These are phyloP conservation scores for Tipula helvola DNA, from an alignment of 2,888 invertebrate species.

Conservation along the genomic window DNA sequence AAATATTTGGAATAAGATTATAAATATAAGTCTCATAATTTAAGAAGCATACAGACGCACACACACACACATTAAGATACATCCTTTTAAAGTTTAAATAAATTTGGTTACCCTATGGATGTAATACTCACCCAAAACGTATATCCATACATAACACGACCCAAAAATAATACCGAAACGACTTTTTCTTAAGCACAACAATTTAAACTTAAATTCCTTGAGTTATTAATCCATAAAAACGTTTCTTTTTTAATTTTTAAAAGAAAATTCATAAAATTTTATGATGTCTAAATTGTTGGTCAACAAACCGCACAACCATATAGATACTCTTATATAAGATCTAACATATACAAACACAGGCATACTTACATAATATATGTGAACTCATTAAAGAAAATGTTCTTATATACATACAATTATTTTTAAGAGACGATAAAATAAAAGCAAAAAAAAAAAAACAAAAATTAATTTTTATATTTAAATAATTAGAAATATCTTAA, in stretches of 20 bases:
- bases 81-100: neutral
- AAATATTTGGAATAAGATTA: no score
- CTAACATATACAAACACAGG: neutral
- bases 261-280: neutral
- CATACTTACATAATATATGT: neutral
- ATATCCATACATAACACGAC: neutral
- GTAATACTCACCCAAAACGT: neutral
- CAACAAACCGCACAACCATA: neutral
- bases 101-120: neutral
- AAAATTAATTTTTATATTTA: neutral
- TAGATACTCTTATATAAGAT: neutral
- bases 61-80: neutral
- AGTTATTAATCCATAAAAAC: neutral
- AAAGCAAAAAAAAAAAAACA: neutral
- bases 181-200: constrained; percentile 1
- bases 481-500: constrained; percentile 4
- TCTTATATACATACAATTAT: neutral
- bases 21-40: neutral
- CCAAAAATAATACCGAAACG: neutral
- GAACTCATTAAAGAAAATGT: neutral
- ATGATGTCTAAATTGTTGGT: constrained; percentile 4
- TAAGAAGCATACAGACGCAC: neutral
- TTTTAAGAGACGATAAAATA: neutral
- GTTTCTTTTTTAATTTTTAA: neutral
- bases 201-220: neutral